Evolutionary conservation across 35 echinoderm and acorn worm genomes (phyloP).

Genomic region (Strongylocentrotus purpuratus): DNA sequence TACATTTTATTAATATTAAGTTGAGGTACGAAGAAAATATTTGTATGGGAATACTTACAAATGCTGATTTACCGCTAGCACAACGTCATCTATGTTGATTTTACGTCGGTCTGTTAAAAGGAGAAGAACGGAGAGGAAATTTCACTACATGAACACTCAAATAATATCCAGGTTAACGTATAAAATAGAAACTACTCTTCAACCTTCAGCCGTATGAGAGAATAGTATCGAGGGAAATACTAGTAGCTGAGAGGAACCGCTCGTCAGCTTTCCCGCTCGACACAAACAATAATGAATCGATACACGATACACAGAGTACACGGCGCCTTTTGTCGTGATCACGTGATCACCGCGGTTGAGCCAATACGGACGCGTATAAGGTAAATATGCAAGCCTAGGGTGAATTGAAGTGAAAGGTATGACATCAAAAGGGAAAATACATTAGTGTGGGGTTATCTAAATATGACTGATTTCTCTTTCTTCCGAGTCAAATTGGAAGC

Average conservation of each 20-base stretch:
- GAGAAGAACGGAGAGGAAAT: not conserved
- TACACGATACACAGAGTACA: not conserved
- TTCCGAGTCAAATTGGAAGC: not conserved
- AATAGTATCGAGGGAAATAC: too few relatives aligned
- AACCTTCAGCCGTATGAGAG: too few relatives aligned
- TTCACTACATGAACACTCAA: not conserved
- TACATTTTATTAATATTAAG: too few relatives aligned
- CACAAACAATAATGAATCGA: not conserved
- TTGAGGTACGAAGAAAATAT: too few relatives aligned
- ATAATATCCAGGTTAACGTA: not conserved
- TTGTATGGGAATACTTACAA: not conserved
- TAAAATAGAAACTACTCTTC: not conserved
- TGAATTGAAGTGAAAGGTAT: not conserved
- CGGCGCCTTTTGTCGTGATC: not conserved
- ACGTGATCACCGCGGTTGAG: not conserved
- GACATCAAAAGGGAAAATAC: not conserved
- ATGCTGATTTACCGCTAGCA: not conserved
- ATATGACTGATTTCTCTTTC: not conserved
- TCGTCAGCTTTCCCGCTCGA: not conserved
- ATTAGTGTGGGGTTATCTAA: not conserved
- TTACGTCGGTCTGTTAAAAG: not conserved
- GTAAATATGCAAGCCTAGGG: not conserved
- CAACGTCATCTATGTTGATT: conserved; percentile 2
- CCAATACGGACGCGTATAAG: not conserved
- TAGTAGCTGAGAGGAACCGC: not conserved